Conservation (phyloP, 2,797 vertebrate genomes). For the Myioborus miniatus region DNA sequence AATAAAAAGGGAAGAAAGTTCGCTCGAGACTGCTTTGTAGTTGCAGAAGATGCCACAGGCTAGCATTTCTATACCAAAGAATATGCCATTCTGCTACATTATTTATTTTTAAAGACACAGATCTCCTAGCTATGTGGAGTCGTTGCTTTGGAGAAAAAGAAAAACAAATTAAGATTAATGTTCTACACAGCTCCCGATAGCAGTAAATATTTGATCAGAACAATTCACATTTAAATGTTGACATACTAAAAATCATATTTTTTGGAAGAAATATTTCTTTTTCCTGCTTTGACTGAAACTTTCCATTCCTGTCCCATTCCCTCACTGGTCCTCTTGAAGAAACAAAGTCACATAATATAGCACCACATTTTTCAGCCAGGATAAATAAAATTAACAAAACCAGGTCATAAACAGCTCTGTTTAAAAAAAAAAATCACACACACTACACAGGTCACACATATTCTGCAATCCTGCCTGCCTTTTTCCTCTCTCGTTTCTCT, state of each 20-base stretch:
- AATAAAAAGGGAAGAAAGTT: slow-evolving; percentile 60
- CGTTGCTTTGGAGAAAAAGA: slow-evolving; percentile 66
- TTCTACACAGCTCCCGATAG: slow-evolving; percentile 16
- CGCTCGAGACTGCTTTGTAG: slow-evolving; percentile 1
- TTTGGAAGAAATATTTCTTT: not conserved
- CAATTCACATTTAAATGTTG: slow-evolving; percentile 61
- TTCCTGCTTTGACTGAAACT: accelerated
- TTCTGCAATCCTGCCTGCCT: not conserved
- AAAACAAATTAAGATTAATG: slow-evolving; percentile 54
- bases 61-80: not conserved
- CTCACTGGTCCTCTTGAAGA: not conserved
- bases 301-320: not conserved
- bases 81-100: not conserved
- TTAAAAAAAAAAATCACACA: not conserved
- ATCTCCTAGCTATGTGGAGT: slow-evolving; percentile 31
- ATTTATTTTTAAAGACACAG: slow-evolving; percentile 64
- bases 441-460: not conserved
- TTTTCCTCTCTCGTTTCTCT: not conserved
- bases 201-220: slow-evolving; percentile 66
- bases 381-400: not conserved
- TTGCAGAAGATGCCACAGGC: slow-evolving; percentile 17
- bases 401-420: not conserved
- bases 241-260: slow-evolving; percentile 42
- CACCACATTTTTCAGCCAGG: not conserved
- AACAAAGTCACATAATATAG: not conserved